phyloP scores from a whole-genome alignment of 2,888 invertebrate genomes.

The Epinotia bilunana region DNA sequence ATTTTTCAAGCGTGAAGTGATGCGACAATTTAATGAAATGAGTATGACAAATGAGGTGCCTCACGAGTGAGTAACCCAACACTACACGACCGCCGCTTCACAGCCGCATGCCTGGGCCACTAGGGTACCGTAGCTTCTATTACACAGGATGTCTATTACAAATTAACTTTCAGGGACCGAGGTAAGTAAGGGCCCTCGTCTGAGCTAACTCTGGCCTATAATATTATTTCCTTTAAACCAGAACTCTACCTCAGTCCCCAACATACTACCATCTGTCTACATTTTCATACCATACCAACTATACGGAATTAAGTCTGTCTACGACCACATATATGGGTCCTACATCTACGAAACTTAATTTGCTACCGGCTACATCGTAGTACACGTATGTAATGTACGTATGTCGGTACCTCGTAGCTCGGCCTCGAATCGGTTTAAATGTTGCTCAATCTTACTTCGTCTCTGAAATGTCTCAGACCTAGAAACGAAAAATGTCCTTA shows the following conservation, averaged over 20 bases:
- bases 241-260: not conserved
- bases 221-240: not conserved
- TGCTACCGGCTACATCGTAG: not conserved
- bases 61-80: too few species aligned
- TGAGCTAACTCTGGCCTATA: not conserved
- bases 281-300: not conserved
- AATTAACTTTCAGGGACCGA: not conserved
- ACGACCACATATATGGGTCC: too few species aligned
- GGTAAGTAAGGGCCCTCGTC: not conserved
- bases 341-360: too few species aligned
- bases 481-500: not conserved
- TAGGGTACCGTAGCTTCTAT: too few species aligned
- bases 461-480: conserved; percentile 19
- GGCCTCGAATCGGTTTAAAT: not conserved
- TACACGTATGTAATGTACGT: too few species aligned
- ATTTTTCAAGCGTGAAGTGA: too few species aligned
- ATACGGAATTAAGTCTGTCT: not conserved
- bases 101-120: too few species aligned
- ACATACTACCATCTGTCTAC: not conserved
- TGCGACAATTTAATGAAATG: too few species aligned
- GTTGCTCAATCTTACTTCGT: not conserved
- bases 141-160: not conserved
- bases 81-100: too few species aligned
- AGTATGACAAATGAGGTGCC: too few species aligned
- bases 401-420: not conserved